These are phyloP conservation scores for Zophobas atratus DNA, from an alignment of 1,140 invertebrate genomes.

Conservation along the genomic window DNA sequence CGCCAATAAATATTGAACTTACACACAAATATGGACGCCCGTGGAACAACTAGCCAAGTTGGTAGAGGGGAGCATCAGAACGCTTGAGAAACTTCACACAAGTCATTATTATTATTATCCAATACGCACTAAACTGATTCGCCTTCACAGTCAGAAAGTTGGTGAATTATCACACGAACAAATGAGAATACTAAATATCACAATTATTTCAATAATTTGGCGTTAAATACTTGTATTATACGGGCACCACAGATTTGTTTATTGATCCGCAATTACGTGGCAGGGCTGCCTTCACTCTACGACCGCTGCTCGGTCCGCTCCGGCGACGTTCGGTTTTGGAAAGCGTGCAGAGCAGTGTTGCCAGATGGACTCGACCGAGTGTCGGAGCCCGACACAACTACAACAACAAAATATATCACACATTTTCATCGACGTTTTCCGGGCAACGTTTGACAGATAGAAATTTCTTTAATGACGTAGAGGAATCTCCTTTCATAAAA, in stretches of 20 bases:
- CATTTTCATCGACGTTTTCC: too few species aligned
- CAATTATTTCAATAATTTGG: constrained; percentile 67
- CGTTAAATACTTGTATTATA: constrained; percentile 67
- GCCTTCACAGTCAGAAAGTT: constrained; percentile 55
- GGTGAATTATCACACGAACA: constrained; percentile 62
- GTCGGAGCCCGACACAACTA: too few species aligned
- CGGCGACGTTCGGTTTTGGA: constrained; percentile 52
- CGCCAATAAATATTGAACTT: constrained; percentile 49
- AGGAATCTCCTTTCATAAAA: too few species aligned
- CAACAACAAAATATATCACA: too few species aligned
- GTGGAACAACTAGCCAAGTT: constrained; percentile 59
- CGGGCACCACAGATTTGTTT: constrained; percentile 63
- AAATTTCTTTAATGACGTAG: too few species aligned
- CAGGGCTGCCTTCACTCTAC: constrained; percentile 56
- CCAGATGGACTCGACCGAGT: too few species aligned
- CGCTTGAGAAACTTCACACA: constrained; percentile 57
- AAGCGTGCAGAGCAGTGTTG: constrained; percentile 49
- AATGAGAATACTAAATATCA: constrained; percentile 68
- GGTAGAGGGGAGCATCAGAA: constrained; percentile 59
- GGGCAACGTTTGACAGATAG: too few species aligned
- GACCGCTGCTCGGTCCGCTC: neutral
- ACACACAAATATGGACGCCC: constrained; percentile 65
- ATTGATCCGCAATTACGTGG: constrained; percentile 66
- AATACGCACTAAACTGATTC: constrained; percentile 38
- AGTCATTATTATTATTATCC: constrained; percentile 52